Evolutionary conservation across 1,140 invertebrate species (phyloP), one percentile per base, ranked within the genome.

Genomic region (Eriosoma lanigerum): DNA sequence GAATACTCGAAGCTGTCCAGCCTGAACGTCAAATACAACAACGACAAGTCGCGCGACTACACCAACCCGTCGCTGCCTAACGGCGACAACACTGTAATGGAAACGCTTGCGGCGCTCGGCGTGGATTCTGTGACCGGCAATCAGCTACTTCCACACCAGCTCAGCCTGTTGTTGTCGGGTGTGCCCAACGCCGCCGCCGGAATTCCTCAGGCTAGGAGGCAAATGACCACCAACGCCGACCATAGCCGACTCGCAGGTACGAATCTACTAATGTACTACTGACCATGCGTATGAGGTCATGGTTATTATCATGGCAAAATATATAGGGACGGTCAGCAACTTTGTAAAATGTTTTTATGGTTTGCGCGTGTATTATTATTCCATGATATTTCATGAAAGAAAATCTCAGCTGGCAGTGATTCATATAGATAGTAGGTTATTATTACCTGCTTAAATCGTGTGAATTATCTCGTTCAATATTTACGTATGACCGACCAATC

Each of bases 21-120:
- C 81, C 89, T 99, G 82, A 99, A 99, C 87, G 97, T 99, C 50
- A 98, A 98, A 86, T 99, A 97, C 89, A 99, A 99, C 89, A 99
- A 99, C 88, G 98, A 99, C 89, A 99, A 99, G 88, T 97, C 95
- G 73, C 89, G 98, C 66, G 98, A 99, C 87, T 99, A 97, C 88
- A 99, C 97, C 82, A 99, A 99, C 87, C 97, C 97, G 32, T 93
- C 92, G 84, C 89, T 99, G 84, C 97, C 97, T 0, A 95, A 95
- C 62, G 97, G 98, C 29, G 97, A 99, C 84, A 89, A 87, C 83
- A 78, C 75, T 32, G 75, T 78, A 24, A 78, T 78, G 75, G 75
- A 78, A 48, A 89, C 86, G 82, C 86, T 91, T 58, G 92, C 92
- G 46, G 82, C 81, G 12, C 70, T 82, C 6, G 83, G 81, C 38